Evolutionary conservation across 2,888 invertebrate genomes (phyloP).

Genomic region (Lycaena phlaeas): DNA sequence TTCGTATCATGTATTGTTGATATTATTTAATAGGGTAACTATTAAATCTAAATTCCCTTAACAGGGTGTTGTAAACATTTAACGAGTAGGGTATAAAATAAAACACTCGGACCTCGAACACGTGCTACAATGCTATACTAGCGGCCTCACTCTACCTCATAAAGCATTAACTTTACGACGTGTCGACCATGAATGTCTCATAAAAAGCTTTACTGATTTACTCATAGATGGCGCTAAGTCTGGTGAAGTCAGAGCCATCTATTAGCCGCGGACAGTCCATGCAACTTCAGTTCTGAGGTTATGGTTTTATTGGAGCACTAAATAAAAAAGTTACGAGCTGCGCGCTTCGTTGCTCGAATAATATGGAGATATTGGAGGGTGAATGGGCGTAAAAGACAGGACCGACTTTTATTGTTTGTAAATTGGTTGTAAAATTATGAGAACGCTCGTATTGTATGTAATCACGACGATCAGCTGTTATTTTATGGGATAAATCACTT

Average conservation of each 20-base stretch:
- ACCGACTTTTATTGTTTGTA: slow-evolving; percentile 73
- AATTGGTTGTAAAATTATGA: slow-evolving; percentile 75
- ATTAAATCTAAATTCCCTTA: too few relatives aligned
- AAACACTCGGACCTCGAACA: too few relatives aligned
- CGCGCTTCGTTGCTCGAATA: slow-evolving; percentile 47
- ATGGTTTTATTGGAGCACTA: slow-evolving; percentile 61
- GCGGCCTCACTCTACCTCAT: slow-evolving; percentile 59
- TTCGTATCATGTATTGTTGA: too few relatives aligned
- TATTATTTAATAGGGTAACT: too few relatives aligned
- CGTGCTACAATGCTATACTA: slow-evolving; percentile 45
- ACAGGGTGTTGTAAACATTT: too few relatives aligned
- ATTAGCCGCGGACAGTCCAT: slow-evolving; percentile 32
- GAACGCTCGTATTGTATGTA: slow-evolving; percentile 64
- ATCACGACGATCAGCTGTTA: slow-evolving; percentile 67
- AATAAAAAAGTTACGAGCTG: slow-evolving; percentile 66
- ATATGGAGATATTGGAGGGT: slow-evolving; percentile 67
- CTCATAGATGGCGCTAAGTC: slow-evolving; percentile 58
- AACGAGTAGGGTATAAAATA: too few relatives aligned
- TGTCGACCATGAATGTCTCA: slow-evolving; percentile 56
- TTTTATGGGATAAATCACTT: slow-evolving; percentile 64
- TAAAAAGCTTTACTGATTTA: slow-evolving; percentile 52
- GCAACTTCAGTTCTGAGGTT: slow-evolving; percentile 32
- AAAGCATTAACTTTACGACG: slow-evolving; percentile 63
- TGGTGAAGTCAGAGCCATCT: slow-evolving; percentile 49
- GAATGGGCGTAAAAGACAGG: slow-evolving; percentile 66